Conservation (phyloP, 2,797 vertebrate genomes). For the Avahi laniger region DNA sequence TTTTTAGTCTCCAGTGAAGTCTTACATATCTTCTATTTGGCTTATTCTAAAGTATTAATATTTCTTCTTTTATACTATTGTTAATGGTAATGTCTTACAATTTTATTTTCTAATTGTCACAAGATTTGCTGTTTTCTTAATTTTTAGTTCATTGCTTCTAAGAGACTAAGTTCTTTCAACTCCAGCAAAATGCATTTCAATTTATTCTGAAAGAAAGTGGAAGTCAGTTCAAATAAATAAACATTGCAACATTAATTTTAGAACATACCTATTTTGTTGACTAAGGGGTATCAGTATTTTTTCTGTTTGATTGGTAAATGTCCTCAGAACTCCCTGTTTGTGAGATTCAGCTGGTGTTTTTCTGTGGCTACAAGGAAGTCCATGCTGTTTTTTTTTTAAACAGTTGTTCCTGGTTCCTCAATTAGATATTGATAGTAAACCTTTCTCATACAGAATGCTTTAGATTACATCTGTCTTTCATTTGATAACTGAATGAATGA, state of each 20-base stretch:
- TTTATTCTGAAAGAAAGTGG: background rate
- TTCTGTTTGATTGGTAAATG: background rate
- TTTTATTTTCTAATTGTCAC: background rate
- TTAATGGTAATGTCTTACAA: background rate
- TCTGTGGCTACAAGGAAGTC: background rate
- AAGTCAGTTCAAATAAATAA: conserved; percentile 31
- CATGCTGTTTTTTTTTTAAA: background rate
- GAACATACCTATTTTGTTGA: background rate
- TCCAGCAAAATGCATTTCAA: background rate
- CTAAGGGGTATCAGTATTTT: background rate
- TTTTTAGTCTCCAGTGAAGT: background rate
- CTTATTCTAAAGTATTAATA: background rate
- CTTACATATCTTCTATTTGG: background rate
- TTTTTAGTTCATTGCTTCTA: conserved; percentile 25
- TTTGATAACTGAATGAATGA: background rate
- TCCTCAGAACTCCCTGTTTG: background rate
- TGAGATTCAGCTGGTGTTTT: background rate
- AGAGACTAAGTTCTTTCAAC: background rate
- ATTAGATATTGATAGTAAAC: background rate
- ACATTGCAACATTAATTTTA: background rate
- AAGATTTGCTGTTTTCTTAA: conserved; percentile 1
- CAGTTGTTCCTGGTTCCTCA: background rate
- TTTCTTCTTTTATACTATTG: background rate
- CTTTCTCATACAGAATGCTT: background rate
- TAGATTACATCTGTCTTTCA: background rate